phyloP scores from a whole-genome alignment of 2,797 vertebrate species.

The Staurois parvus region DNA sequence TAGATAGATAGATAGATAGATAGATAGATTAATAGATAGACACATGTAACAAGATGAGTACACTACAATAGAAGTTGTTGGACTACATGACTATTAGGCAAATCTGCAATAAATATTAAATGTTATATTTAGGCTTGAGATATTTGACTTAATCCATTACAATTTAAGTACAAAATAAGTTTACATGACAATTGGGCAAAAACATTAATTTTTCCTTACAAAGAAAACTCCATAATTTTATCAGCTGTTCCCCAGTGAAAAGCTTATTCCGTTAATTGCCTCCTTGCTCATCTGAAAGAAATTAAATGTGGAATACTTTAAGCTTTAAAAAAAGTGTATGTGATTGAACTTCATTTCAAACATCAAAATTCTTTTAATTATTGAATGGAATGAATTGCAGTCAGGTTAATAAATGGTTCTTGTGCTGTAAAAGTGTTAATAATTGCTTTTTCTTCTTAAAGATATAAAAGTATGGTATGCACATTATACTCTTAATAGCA shows the following conservation, averaged over 20 bases:
- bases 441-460: conserved; percentile 31
- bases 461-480: conserved; percentile 1
- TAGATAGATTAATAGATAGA: too few species aligned
- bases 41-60: too few species aligned
- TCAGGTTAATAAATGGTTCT: conserved; percentile 11
- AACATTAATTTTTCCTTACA: conserved; percentile 48
- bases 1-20: too few species aligned
- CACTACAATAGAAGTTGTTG: too few species aligned
- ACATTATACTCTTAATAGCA: conserved; percentile 11
- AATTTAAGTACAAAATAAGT: conserved; percentile 27
- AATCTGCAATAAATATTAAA: conserved; percentile 16
- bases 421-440: conserved; percentile 30
- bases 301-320: conserved; percentile 51
- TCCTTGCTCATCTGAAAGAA: conserved; percentile 48
- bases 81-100: not conserved
- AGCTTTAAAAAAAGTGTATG: conserved; percentile 26
- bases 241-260: conserved; percentile 44
- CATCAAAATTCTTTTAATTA: conserved; percentile 31
- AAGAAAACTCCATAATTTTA: conserved; percentile 45
- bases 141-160: conserved; percentile 44
- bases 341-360: conserved; percentile 27
- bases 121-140: conserved; percentile 28
- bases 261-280: conserved; percentile 54
- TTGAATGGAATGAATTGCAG: conserved; percentile 28
- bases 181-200: conserved; percentile 34